Evolutionary conservation across 2,888 invertebrate genomes (phyloP).

Genomic region (Liposcelis brunnea): DNA sequence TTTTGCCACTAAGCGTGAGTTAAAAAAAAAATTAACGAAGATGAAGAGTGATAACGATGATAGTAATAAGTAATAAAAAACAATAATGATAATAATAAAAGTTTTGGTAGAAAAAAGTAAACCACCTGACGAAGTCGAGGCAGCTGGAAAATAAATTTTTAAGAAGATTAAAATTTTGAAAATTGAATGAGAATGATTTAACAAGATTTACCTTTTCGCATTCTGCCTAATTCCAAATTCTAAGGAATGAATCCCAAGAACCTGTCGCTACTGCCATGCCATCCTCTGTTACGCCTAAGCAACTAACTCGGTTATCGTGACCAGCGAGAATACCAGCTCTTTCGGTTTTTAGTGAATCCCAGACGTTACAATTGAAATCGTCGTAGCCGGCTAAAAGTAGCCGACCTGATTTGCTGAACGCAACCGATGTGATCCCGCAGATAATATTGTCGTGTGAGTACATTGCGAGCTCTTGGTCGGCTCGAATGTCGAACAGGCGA

Average conservation of each 20-base stretch:
- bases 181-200: no score
- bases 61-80: no score
- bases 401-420: slow-evolving; percentile 94
- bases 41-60: no score
- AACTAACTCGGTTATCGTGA: slow-evolving; percentile 24
- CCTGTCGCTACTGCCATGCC: slow-evolving; percentile 99
- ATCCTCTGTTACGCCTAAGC: slow-evolving; percentile 98
- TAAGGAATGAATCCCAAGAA: slow-evolving; percentile 99
- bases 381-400: slow-evolving; percentile 96
- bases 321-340: slow-evolving; percentile 45
- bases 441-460: slow-evolving; percentile 99
- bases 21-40: no score
- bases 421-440: slow-evolving; percentile 99
- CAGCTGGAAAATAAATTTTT: no score
- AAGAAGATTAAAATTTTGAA: no score
- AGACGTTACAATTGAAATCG: slow-evolving; percentile 99
- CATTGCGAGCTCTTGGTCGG: slow-evolving; percentile 99
- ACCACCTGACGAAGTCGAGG: no score
- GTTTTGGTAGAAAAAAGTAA: no score
- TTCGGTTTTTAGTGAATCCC: slow-evolving; percentile 99
- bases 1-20: no score
- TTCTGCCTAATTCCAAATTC: slow-evolving; percentile 89
- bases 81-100: no score
- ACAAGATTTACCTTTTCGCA: no score
- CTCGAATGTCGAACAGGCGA: slow-evolving; percentile 97